These are phyloP conservation scores for Semnornis frantzii DNA, from an alignment of 2,113 vertebrate species.

Conservation along the genomic window DNA sequence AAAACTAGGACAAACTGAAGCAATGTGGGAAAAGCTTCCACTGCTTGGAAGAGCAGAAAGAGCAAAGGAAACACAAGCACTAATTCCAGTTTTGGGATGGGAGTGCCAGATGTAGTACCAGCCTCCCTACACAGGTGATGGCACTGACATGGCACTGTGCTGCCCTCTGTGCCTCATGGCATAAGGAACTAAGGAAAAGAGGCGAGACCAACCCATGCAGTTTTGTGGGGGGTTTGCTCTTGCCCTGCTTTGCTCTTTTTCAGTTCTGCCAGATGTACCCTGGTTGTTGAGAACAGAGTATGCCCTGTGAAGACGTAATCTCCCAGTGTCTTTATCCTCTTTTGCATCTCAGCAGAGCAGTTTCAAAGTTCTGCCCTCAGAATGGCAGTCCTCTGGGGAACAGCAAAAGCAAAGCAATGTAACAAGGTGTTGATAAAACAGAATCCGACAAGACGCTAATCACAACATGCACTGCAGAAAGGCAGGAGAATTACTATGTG, in stretches of 20 bases:
- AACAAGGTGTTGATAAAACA: background rate
- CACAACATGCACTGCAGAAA: background rate
- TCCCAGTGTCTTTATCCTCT: background rate
- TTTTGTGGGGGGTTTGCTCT: background rate
- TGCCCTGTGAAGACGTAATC: background rate
- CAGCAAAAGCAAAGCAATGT: background rate
- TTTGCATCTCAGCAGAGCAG: background rate
- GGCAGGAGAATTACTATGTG: background rate
- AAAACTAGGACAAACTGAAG: constrained; percentile 44
- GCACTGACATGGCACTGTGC: background rate
- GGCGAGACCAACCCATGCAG: background rate
- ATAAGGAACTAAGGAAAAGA: background rate
- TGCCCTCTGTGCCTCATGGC: background rate
- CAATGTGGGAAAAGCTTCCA: background rate
- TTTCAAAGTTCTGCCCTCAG: background rate
- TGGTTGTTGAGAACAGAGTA: background rate
- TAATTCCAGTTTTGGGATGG: background rate
- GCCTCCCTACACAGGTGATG: background rate
- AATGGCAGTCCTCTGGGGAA: background rate
- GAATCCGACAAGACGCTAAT: background rate
- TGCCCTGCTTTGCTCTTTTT: background rate
- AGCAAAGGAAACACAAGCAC: background rate
- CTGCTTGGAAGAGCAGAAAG: background rate
- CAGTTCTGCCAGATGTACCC: background rate
- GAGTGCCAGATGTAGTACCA: background rate